A percentile compares a stretch with the other conserved stretches of the same genome.
These are phyloP conservation scores for Poecilia wingei DNA, from an alignment of 2,797 vertebrate genomes.

Conservation along the genomic window DNA sequence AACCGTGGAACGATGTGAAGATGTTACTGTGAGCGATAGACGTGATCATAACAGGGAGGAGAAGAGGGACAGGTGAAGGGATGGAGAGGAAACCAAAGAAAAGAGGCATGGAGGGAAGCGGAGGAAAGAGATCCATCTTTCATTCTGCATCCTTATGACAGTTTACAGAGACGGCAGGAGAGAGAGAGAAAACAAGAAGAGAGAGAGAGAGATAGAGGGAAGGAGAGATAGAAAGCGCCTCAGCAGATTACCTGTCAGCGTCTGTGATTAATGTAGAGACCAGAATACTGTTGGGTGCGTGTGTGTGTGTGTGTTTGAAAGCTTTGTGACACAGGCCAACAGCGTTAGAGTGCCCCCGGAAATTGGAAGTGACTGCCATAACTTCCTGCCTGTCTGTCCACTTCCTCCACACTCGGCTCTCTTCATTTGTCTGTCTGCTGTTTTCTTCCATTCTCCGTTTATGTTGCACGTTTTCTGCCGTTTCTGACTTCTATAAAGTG, in stretches of 20 bases:
- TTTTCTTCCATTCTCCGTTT: background rate
- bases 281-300: conserved; percentile 62
- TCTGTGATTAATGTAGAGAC: conserved; percentile 81
- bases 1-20: conserved; percentile 5
- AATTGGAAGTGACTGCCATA: conserved; percentile 72
- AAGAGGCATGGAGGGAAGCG: conserved; percentile 36
- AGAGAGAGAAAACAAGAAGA: conserved; percentile 17
- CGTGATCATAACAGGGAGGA: conserved; percentile 41
- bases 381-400: conserved; percentile 57
- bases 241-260: conserved; percentile 82
- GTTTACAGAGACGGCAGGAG: conserved; percentile 34
- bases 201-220: conserved; percentile 1
- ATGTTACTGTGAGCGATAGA: conserved; percentile 34
- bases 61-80: conserved; percentile 29
- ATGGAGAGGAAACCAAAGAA: conserved; percentile 27
- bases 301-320: conserved; percentile 45
- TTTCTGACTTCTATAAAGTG: background rate
- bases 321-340: conserved; percentile 63
- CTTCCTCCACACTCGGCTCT: conserved; percentile 26
- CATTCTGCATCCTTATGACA: conserved; percentile 55
- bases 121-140: conserved; percentile 57
- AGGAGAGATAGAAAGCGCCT: conserved; percentile 51
- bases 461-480: background rate
- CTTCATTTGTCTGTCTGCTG: conserved; percentile 12
- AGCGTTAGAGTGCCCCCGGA: conserved; percentile 58